Conservation (phyloP, 2,797 vertebrate species). For the Buceros bicornis region DNA sequence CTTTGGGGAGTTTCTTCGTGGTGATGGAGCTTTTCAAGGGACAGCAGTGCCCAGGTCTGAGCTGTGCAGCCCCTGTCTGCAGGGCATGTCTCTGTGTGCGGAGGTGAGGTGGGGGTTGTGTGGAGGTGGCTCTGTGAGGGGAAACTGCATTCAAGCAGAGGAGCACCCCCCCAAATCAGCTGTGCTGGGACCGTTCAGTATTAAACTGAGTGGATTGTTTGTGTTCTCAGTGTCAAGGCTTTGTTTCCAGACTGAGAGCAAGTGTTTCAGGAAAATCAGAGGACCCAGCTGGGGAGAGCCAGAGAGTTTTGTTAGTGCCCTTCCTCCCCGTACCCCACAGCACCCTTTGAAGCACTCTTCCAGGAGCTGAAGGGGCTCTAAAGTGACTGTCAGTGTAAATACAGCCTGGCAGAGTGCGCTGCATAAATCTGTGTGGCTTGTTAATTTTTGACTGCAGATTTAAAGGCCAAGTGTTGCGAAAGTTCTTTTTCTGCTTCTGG, state of each 20-base stretch:
- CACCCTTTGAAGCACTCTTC: neutral
- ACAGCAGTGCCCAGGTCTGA: neutral
- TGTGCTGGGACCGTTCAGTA: fast-evolving
- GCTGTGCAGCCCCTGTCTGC: neutral
- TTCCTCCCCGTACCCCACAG: neutral
- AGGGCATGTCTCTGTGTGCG: neutral
- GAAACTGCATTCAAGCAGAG: neutral
- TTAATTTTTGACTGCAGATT: constrained; percentile 61
- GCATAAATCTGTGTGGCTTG: neutral
- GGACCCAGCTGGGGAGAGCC: neutral
- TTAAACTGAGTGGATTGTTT: neutral
- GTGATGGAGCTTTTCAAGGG: neutral
- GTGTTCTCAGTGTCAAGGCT: fast-evolving
- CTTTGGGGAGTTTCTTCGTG: neutral
- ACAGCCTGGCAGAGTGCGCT: neutral
- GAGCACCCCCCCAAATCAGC: neutral
- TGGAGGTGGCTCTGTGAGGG: neutral
- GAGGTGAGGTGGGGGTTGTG: neutral
- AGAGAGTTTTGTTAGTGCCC: neutral
- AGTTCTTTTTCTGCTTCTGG: neutral
- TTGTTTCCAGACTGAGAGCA: neutral
- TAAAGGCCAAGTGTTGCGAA: neutral
- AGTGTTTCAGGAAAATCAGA: neutral
- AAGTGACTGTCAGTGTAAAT: neutral
- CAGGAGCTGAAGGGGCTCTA: neutral